Evolutionary conservation across 37 sponge, comb jelly and placozoan species (phyloP).

Genomic region (Amphimedon queenslandica): DNA sequence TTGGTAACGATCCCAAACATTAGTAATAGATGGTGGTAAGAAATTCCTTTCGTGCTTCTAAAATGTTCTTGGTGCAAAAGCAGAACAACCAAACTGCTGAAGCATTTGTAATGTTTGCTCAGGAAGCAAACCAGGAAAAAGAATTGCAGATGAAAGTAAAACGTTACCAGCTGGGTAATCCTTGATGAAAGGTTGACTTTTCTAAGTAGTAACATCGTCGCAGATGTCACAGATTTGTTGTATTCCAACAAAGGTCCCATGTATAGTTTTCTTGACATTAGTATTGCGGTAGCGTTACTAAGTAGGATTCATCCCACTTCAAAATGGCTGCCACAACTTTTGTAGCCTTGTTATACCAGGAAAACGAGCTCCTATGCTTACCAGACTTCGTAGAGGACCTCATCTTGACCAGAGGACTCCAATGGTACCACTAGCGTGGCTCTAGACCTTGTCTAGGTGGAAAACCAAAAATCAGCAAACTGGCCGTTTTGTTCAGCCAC

Average conservation of each 20-base stretch:
- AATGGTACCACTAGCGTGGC: too few species aligned
- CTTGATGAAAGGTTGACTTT: conserved; percentile 25
- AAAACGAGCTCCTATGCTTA: too few species aligned
- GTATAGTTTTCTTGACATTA: neutral
- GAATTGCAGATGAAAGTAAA: conserved; percentile 27
- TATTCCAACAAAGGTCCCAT: conserved; percentile 3
- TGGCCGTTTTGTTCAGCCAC: too few species aligned
- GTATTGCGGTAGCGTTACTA: too few species aligned
- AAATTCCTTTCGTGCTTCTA: conserved; percentile 2
- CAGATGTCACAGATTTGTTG: conserved; percentile 2
- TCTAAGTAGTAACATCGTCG: conserved; percentile 17
- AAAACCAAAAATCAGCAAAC: too few species aligned
- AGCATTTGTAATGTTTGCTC: neutral
- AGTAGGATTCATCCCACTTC: too few species aligned
- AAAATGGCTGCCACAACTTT: too few species aligned
- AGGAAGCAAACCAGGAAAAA: conserved; percentile 15
- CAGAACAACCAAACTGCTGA: neutral
- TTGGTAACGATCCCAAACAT: too few species aligned
- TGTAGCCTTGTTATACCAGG: too few species aligned
- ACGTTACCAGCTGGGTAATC: conserved; percentile 36
- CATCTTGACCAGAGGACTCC: too few species aligned
- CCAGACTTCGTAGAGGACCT: too few species aligned
- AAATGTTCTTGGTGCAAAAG: neutral
- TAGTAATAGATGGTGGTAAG: neutral
- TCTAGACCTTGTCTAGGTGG: too few species aligned